Evolutionary conservation across 1,140 invertebrate species (phyloP), one percentile per base, ranked within the genome.

Genomic region (Theocolax elegans): DNA sequence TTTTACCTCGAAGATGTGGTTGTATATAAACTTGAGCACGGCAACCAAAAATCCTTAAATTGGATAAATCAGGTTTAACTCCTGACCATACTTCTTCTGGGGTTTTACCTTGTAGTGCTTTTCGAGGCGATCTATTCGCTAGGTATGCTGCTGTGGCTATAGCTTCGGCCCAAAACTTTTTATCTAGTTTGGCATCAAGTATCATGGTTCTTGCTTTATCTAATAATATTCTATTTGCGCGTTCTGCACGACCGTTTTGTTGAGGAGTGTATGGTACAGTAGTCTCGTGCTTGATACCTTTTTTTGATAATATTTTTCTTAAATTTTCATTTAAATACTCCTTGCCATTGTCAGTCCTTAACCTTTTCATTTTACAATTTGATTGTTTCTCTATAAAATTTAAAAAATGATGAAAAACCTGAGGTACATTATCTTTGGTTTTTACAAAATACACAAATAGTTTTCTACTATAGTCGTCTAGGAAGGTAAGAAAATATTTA

Each of bases 11-110:
- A 74, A 49, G 72, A 8, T 85, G 85, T 58, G 85, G 67, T 17
- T 80, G 79, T 1, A 79, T 74, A 73, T 81, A 83, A 1, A 31
- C 78, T 79, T 46, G 60, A 58, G 53, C 79, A 6, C 31, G 29
- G 8, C 8, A 81, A n/a, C 84, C 84, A 79, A 87, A 86, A 13
- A 81, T 71, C 66, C 76, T 72, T 12, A 86, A 38, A 70, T 85
- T 66, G 13, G 46, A 73, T 1, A 86, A 51, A 73, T 82, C 67
- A 17, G 73, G 70, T 48, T 71, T 77, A 35, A 67, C 53, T n/a
- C 74, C 73, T 67, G 53, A 69, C 81, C 80, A 83, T n/a, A 77
- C 13, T 7, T 48, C 8, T 7, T 48, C 13, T 7, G 44, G 19
- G 4, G 49, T 6, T 12, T 10, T 17, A 17, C 6, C 17, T 46